Conservation (phyloP, 2,113 vertebrate species). For the Indri indri region DNA sequence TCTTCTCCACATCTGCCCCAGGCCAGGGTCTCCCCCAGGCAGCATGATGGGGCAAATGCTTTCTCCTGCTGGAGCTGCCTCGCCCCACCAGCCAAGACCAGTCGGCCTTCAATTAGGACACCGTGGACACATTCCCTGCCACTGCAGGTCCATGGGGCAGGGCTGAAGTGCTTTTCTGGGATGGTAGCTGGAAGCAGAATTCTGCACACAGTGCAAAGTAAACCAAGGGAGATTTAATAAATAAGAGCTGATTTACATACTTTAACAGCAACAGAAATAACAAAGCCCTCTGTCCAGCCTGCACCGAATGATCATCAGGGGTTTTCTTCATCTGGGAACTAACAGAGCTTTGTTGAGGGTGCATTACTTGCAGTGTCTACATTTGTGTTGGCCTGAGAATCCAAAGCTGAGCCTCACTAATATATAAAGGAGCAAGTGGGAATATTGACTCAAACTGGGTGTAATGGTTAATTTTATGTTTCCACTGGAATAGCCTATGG, state of each 20-base stretch:
- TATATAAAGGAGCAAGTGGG: background rate
- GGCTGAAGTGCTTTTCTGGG: background rate
- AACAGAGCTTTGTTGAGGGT: background rate
- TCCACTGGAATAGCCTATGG: background rate
- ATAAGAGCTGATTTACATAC: background rate
- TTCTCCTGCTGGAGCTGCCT: background rate
- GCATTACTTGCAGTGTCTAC: background rate
- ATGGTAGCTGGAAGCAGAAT: background rate
- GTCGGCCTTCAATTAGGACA: background rate
- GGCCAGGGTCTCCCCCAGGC: background rate
- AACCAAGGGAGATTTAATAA: background rate
- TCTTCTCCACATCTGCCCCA: background rate
- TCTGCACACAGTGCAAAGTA: background rate
- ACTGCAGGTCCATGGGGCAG: background rate
- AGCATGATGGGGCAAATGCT: background rate
- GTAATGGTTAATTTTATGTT: background rate
- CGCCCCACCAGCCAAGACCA: too few relatives aligned
- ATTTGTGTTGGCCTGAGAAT: background rate
- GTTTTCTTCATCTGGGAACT: background rate
- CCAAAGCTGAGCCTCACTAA: background rate
- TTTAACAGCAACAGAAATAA: background rate
- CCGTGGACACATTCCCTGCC: too few relatives aligned
- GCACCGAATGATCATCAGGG: background rate
- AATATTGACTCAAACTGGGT: background rate
- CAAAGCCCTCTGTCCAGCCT: background rate